Evolutionary conservation across 2,113 vertebrate genomes (phyloP), one percentile per base, ranked within the genome.

Genomic region (Lathamus discolor): DNA sequence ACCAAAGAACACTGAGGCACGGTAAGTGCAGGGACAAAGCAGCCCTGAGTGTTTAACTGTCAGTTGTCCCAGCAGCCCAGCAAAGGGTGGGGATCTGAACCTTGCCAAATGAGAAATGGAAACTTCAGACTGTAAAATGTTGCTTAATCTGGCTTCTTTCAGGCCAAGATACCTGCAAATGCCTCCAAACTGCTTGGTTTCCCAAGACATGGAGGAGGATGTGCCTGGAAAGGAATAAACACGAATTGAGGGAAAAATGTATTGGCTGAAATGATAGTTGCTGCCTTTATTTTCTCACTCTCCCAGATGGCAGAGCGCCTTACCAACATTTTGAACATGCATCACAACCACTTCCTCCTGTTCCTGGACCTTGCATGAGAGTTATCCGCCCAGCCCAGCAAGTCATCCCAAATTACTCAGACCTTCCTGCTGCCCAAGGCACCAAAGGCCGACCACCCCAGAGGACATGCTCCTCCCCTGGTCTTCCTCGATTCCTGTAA

Each of bases 321-420:
- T 77, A 90, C 80, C 96, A 83, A 9, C 95, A 85, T n/a, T 88
- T 92, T 74, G 86, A 79, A 63, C 92, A 89, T 7, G 31, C 48
- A n/a, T 94, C 83, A 1, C 91, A 96, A 55, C 89, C 59, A 3
- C 91, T 89, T 77, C 97, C 87, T 93, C 90, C 81, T 33, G 33
- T 90, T 74, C 96, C 93, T 33, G 92, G 86, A 72, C 95, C 92
- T 49, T 92, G 95, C 79, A 54, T 94, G 39, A 95, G 94, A 93
- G 59, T 94, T 73, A 68, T 96, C 72, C 87, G 76, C 70, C 91
- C 94, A 0, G 95, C 92, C 55, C 96, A 93, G 76, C 95, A 96
- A 93, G 73, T 96, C 72, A 92, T 97, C 88, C 94, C 93, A 10
- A 93, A 95, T 83, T 97, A 96, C 90, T 94, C 97, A 52, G 89